These are phyloP conservation scores for Rhombomys opimus DNA, from an alignment of 2,113 vertebrate species.

Conservation along the genomic window DNA sequence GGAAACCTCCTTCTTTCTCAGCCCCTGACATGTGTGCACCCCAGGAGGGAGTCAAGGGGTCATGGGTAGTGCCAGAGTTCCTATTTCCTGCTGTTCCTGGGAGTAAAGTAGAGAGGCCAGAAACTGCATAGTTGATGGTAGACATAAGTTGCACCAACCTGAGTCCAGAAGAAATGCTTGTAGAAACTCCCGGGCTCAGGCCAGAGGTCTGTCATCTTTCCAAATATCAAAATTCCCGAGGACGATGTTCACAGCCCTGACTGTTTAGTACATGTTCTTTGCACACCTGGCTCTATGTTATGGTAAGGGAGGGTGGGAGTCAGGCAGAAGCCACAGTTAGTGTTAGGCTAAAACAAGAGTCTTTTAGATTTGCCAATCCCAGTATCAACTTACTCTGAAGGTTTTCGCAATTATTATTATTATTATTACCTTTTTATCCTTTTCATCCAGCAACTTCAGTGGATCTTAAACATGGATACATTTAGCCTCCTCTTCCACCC, in stretches of 20 bases:
- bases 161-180: background rate
- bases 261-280: fast-evolving
- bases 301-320: background rate
- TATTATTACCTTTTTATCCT: background rate
- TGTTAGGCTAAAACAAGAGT: background rate
- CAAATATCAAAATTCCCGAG: background rate
- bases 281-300: background rate
- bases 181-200: fast-evolving
- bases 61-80: background rate
- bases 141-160: background rate
- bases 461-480: background rate
- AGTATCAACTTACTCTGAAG: background rate
- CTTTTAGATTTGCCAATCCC: background rate
- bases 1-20: constrained; percentile 68
- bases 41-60: constrained; percentile 70
- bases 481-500: background rate
- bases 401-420: background rate
- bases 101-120: constrained; percentile 6
- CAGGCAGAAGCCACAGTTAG: background rate
- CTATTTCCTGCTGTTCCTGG: background rate
- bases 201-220: background rate
- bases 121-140: background rate
- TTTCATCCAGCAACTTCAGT: background rate
- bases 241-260: fast-evolving
- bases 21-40: constrained; percentile 36